A percentile compares a stretch with the other conserved stretches of the same genome.
Conservation (phyloP, 1,140 invertebrate genomes). For the Helicoverpa armigera region DNA sequence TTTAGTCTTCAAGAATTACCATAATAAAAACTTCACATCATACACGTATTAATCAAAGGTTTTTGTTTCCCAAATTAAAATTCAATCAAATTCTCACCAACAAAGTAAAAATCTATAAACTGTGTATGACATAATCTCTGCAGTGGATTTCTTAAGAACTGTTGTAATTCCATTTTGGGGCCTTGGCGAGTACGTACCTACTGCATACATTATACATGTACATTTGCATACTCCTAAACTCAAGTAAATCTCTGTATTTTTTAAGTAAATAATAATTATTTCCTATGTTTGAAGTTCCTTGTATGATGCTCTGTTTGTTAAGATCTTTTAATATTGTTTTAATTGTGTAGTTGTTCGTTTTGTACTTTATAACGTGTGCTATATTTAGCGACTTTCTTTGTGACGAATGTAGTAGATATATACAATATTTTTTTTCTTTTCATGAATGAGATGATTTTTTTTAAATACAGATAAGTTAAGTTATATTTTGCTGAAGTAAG, state of each 20-base stretch:
- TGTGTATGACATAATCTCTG: slow-evolving; percentile 19
- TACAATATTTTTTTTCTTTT: too few species aligned
- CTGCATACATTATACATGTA: slow-evolving; percentile 24
- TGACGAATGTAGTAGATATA: too few species aligned
- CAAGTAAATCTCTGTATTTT: slow-evolving; percentile 4
- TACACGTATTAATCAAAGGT: neutral
- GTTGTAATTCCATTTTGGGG: slow-evolving; percentile 16
- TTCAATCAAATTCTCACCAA: neutral
- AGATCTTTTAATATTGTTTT: too few species aligned
- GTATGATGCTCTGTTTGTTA: too few species aligned
- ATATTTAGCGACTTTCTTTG: too few species aligned
- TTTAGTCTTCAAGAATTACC: neutral
- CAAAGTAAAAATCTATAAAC: neutral
- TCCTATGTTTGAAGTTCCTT: slow-evolving; percentile 21
- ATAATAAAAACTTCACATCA: neutral
- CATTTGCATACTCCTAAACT: slow-evolving; percentile 26
- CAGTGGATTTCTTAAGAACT: neutral
- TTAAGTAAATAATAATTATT: slow-evolving; percentile 18
- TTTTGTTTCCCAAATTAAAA: slow-evolving; percentile 2
- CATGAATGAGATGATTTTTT: too few species aligned
- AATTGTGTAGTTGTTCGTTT: too few species aligned
- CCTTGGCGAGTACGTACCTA: slow-evolving; percentile 17
- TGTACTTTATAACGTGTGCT: too few species aligned
- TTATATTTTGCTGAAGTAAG: too few species aligned
- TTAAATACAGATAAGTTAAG: too few species aligned